Evolutionary conservation across 2,888 invertebrate genomes (phyloP), one percentile per base, ranked within the genome.

Genomic region (Phymatocera aterrima): DNA sequence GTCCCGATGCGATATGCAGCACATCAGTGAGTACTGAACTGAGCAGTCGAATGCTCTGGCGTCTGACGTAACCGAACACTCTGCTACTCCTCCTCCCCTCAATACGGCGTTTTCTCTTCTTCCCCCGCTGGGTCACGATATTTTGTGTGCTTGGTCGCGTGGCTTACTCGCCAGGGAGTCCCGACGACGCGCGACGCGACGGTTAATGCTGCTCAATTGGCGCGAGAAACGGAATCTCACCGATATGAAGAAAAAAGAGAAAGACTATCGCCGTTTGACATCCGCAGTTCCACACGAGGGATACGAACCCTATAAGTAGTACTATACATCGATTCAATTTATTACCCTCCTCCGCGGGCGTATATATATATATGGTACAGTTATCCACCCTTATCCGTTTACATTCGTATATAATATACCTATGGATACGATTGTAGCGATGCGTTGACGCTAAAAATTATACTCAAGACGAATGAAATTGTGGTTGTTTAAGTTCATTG

Each of bases 1-100:
- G 64, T 40, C 72, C 75, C 65, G 65, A 65, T 48, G 70, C 77
- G 74, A 51, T 51, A 72, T 72, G 72, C 72, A n/a, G n/a, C n/a
- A n/a, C n/a, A n/a, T n/a, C n/a, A n/a, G n/a, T n/a, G n/a, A n/a
- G n/a, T n/a, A n/a, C n/a, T n/a, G n/a, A n/a, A n/a, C n/a, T n/a
- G n/a, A n/a, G n/a, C n/a, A 72, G 51, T 51, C 34, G 72, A 72
- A 72, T 72, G 72, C 48, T 21, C 51, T n/a, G 34, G 68, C 48
- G 72, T 34, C 72, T 48, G 72, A 48, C 72, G 68, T 46, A 68
- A 68, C 68, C 43, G 68, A 68, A 68, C 43, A 46, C 68, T 68
- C 21, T 34, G 18, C 46, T 28, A 18, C 24, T 43, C 12, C 61
- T 24, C 46, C 21, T 5, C 68, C 5, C 28, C 28, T 8, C 18